Base-by-base conservation (phyloP, 1,140 invertebrate species). In the Drosophila pseudoananassae region DNA sequence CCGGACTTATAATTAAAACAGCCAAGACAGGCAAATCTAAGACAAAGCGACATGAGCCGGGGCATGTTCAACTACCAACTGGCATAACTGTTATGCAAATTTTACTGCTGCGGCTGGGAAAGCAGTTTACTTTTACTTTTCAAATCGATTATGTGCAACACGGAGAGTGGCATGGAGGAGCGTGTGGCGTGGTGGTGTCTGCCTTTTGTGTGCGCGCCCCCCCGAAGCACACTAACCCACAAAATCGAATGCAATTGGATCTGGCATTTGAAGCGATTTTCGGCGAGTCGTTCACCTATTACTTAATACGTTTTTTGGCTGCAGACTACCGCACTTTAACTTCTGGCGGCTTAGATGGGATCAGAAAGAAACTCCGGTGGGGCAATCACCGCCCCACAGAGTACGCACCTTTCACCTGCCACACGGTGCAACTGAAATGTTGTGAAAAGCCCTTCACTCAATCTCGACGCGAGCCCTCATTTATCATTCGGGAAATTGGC, bases 121-220 rank as follows among this genome's bases (percentile, higher is more conserved):
- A 83, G 79, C 68, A 52, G 59, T 58, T 78, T 75, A 83, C 79
- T 82, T 82, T 83, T 82, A 82, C 79, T 83, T 82, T 83, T 71
- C 70, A 72, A 61, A 55, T 78, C 76, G 55, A 82, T 68, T 78
- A 64, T 58, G 27, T 50, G 51, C 61, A 55, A 43, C 50, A 49
- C 31, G 23, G 15, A 33, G 12, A 31, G 25, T 46, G 20, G 15
- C 20, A 5, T 38, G 12, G 17, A 53, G 17, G 1, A 2, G 6
- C 4, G 38, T 43, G 40, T 14, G 40, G 14, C 7, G 40, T 15
- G 15, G 40, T 15, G 40, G 14, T 43, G 14, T 36, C 33, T 12
- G 36, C 53, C 53, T 27, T 43, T 56, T 57, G 49, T 50, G 23
- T 55, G 15, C 14, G 12, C 64, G 36, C 63, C 40, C 63, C 40